phyloP scores from a whole-genome alignment of 2,797 vertebrate genomes.

The Pagetopsis macropterus region DNA sequence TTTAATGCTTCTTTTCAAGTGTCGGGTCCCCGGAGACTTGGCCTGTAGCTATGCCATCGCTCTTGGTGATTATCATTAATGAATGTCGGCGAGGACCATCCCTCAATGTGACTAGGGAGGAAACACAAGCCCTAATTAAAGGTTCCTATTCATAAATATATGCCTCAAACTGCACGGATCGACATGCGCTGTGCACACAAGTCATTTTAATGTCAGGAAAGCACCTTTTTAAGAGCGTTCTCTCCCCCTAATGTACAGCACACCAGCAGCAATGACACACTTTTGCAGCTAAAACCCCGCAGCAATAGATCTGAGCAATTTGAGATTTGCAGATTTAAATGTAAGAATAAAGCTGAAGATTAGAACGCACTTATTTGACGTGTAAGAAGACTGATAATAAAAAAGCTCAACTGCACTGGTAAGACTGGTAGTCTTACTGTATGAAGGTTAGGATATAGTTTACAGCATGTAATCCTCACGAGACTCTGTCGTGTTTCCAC shows the following conservation, averaged over 20 bases:
- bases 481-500: slow-evolving; percentile 32
- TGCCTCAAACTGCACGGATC: slow-evolving; percentile 75
- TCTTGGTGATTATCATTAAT: slow-evolving; percentile 86
- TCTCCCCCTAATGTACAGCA: slow-evolving; percentile 63
- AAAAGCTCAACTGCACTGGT: slow-evolving; percentile 23
- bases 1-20: slow-evolving; percentile 85
- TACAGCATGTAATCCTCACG: slow-evolving; percentile 31
- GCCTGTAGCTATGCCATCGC: slow-evolving; percentile 82
- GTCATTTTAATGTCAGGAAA: slow-evolving; percentile 81
- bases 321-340: slow-evolving; percentile 69
- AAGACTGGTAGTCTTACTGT: slow-evolving; percentile 10
- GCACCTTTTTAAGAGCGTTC: slow-evolving; percentile 77
- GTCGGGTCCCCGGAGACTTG: slow-evolving; percentile 80
- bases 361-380: slow-evolving; percentile 69
- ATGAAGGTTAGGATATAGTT: slow-evolving; percentile 25
- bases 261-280: slow-evolving; percentile 60
- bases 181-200: slow-evolving; percentile 71
- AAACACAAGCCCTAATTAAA: slow-evolving; percentile 84
- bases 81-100: slow-evolving; percentile 83
- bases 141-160: slow-evolving; percentile 85
- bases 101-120: slow-evolving; percentile 83
- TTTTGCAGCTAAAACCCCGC: slow-evolving; percentile 52
- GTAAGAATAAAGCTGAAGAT: slow-evolving; percentile 64
- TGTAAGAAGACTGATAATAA: slow-evolving; percentile 40
- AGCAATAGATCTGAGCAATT: slow-evolving; percentile 64